Conservation (phyloP, 2,113 vertebrate species). For the Henicopernis longicauda region DNA sequence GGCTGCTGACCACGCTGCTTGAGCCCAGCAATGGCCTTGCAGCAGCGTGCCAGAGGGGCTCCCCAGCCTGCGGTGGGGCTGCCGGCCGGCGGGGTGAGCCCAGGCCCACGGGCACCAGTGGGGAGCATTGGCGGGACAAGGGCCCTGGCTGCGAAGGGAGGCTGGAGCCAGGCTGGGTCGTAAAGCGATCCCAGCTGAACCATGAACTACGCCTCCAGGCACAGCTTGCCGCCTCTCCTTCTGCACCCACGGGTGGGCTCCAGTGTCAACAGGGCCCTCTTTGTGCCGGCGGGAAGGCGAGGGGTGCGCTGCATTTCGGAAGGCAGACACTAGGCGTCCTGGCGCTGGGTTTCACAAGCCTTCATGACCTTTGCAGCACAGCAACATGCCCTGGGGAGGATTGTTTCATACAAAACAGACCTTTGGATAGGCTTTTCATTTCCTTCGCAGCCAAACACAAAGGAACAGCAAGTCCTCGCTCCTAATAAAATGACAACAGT, state of each 20-base stretch:
- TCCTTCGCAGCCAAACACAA: conserved; percentile 30
- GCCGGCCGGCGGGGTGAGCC: no score
- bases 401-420: conserved; percentile 50
- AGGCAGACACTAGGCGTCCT: neutral
- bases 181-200: neutral
- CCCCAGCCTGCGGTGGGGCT: neutral
- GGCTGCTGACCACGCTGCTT: neutral
- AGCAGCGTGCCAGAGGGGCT: neutral
- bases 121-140: rapidly evolving
- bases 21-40: neutral
- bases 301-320: neutral
- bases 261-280: neutral
- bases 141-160: neutral
- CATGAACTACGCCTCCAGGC: neutral
- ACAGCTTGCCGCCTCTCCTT: neutral
- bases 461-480: conserved; percentile 28
- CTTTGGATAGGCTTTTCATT: conserved; percentile 49
- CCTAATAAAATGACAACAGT: conserved; percentile 19
- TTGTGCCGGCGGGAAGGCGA: neutral
- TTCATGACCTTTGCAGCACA: conserved; percentile 22
- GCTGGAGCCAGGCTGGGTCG: neutral
- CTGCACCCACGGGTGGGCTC: neutral
- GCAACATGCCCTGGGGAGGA: conserved; percentile 33
- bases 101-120: rapidly evolving
- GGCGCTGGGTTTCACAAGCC: conserved; percentile 7